phyloP scores from a whole-genome alignment of 2,797 vertebrate genomes.

The Ptychadena robeensis region DNA sequence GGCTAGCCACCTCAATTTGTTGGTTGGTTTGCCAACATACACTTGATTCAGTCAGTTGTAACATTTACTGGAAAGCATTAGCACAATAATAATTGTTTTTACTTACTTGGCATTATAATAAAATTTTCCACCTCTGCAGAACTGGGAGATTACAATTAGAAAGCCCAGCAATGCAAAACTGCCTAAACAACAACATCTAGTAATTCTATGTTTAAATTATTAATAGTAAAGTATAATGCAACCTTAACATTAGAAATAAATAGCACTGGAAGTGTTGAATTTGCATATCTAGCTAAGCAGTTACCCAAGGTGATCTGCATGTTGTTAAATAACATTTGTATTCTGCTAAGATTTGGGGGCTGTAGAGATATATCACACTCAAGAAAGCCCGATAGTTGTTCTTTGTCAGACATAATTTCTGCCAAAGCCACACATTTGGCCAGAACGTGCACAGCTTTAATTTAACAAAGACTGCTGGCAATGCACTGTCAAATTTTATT shows the following conservation, averaged over 20 bases:
- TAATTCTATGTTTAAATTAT: too few relatives aligned
- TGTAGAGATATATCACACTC: constrained; percentile 48
- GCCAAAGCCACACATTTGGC: constrained; percentile 57
- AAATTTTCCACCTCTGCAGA: background rate
- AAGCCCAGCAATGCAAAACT: background rate
- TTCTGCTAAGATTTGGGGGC: constrained; percentile 17
- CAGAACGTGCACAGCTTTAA: constrained; percentile 34
- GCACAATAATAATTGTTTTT: background rate
- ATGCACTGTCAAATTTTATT: constrained; percentile 59
- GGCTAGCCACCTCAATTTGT: too few relatives aligned
- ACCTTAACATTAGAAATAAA: background rate
- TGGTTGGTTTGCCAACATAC: too few relatives aligned
- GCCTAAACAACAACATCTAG: background rate
- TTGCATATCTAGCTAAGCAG: background rate
- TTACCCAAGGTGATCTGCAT: constrained; percentile 14
- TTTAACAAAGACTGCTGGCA: constrained; percentile 61
- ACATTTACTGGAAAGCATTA: background rate
- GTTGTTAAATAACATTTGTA: constrained; percentile 17
- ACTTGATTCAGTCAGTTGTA: too few relatives aligned
- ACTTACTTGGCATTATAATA: background rate
- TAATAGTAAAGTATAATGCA: background rate
- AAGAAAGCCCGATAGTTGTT: constrained; percentile 44
- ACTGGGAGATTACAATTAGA: background rate
- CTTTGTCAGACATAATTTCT: constrained; percentile 56
- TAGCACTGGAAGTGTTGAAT: background rate